A percentile compares a stretch with the other conserved stretches of the same genome.
Evolutionary conservation across 2,797 vertebrate genomes (phyloP).

Genomic region (Yasuhikotakia modesta): DNA sequence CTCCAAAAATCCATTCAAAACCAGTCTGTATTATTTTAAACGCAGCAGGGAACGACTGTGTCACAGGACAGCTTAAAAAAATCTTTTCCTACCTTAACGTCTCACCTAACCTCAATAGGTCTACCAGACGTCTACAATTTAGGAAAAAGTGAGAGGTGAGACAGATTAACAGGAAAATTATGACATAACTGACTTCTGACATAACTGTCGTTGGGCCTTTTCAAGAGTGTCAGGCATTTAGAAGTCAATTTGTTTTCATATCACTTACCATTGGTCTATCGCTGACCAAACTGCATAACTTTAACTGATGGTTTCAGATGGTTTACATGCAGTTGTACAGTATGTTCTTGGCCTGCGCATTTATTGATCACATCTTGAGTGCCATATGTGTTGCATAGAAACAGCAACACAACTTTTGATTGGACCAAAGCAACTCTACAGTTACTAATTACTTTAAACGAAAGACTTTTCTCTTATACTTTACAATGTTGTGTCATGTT

Average conservation of each 20-base stretch:
- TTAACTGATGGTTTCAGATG: no score
- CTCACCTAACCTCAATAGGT: background rate
- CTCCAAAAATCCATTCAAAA: slow-evolving; percentile 26
- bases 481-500: background rate
- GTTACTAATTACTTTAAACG: background rate
- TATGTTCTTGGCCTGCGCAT: no score
- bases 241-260: no score
- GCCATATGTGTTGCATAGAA: no score
- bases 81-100: slow-evolving; percentile 1
- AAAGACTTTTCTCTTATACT: background rate
- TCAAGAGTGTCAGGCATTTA: no score
- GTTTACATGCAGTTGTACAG: no score
- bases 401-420: background rate
- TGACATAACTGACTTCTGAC: background rate
- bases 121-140: slow-evolving; percentile 3
- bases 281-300: no score
- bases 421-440: background rate
- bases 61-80: background rate
- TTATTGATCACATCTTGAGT: no score
- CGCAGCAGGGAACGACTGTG: background rate
- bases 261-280: no score
- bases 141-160: background rate
- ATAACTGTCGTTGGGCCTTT: background rate
- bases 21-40: slow-evolving; percentile 9
- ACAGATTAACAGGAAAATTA: background rate